phyloP scores from a whole-genome alignment of 1,140 invertebrate species.

The Anoplolepis gracilipes region DNA sequence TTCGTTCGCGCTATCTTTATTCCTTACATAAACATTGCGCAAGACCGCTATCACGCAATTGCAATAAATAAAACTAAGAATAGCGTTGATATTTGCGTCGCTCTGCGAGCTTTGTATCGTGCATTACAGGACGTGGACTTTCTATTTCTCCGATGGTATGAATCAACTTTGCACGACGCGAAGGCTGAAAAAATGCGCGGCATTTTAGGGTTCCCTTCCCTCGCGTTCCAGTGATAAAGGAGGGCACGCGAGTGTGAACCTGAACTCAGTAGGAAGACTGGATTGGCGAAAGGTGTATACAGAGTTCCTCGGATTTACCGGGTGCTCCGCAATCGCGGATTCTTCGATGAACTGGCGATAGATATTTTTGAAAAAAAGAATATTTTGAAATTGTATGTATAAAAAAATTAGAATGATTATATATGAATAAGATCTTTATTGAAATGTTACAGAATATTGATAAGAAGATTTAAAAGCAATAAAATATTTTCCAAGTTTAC shows the following conservation, averaged over 20 bases:
- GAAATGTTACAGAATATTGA: background rate
- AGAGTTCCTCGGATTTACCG: background rate
- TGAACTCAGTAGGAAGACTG: conserved; percentile 65
- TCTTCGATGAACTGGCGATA: background rate
- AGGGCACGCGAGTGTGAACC: conserved; percentile 67
- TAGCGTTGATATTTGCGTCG: conserved; percentile 55
- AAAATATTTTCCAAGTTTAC: background rate
- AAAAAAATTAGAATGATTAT: background rate
- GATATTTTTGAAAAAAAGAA: background rate
- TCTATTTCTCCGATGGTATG: conserved; percentile 43
- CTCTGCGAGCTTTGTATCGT: conserved; percentile 21
- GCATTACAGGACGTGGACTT: background rate
- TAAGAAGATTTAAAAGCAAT: background rate
- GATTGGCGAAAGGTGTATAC: conserved; percentile 63
- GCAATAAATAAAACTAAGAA: conserved; percentile 61
- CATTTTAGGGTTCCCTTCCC: conserved; percentile 37
- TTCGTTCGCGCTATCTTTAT: conserved; percentile 36
- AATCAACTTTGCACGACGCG: conserved; percentile 34
- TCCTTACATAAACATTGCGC: conserved; percentile 53
- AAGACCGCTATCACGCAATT: conserved; percentile 54
- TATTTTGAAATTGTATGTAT: background rate
- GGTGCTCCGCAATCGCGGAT: background rate
- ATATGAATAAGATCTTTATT: background rate
- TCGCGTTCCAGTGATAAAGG: conserved; percentile 56
- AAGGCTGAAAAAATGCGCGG: conserved; percentile 37